Evolutionary conservation across 2,888 invertebrate species (phyloP).

Genomic region (Hylaea fasciaria): DNA sequence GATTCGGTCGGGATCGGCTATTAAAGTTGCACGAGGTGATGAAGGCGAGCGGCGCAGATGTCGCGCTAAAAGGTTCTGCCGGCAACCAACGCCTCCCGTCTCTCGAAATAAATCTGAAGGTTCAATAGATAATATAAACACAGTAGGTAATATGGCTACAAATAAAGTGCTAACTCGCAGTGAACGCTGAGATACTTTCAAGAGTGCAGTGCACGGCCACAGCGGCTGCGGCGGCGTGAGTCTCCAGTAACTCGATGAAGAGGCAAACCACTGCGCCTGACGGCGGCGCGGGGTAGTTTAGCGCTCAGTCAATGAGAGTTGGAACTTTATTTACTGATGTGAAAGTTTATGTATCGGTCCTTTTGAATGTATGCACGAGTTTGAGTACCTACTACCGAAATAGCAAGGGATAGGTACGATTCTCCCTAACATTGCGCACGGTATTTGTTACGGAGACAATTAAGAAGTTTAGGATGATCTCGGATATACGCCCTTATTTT

Average conservation of each 20-base stretch:
- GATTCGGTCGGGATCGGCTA: neutral
- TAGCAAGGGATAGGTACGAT: neutral
- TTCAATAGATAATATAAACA: neutral
- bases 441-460: neutral
- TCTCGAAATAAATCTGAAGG: slow-evolving; percentile 15
- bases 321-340: too few species aligned
- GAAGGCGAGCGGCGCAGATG: neutral
- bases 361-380: neutral
- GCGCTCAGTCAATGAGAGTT: too few species aligned
- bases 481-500: neutral
- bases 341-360: too few species aligned
- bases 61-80: slow-evolving; percentile 10
- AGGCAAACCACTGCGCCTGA: too few species aligned
- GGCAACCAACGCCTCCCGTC: slow-evolving; percentile 5
- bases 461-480: slow-evolving; percentile 1
- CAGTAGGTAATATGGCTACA: slow-evolving; percentile 4
- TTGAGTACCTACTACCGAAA: neutral
- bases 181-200: too few species aligned
- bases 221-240: too few species aligned
- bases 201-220: too few species aligned
- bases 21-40: slow-evolving; percentile 8
- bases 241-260: too few species aligned
- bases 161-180: neutral
- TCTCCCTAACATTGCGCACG: neutral
- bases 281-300: too few species aligned